A percentile compares a stretch with the other conserved stretches of the same genome.
Conservation (phyloP, 2,113 vertebrate species). For the Laticauda laticaudata region DNA sequence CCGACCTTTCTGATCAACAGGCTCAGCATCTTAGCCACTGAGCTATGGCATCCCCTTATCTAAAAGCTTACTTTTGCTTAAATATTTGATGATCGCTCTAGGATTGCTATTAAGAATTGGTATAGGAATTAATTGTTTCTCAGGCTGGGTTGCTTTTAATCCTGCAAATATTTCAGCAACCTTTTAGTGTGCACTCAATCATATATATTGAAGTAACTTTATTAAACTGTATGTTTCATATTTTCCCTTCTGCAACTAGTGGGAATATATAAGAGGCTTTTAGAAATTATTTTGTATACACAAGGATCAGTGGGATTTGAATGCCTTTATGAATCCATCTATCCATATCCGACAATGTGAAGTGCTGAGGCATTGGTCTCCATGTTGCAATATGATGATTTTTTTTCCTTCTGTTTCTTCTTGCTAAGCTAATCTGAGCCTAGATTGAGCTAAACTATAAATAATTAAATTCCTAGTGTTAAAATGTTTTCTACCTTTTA, state of each 20-base stretch:
- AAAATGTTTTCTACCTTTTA: not conserved
- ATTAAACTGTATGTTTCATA: not conserved
- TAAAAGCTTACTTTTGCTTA: not conserved
- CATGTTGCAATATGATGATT: not conserved
- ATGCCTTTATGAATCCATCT: not conserved
- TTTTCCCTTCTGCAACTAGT: not conserved
- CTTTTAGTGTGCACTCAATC: not conserved
- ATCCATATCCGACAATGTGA: not conserved
- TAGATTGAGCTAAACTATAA: not conserved
- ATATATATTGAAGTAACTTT: not conserved
- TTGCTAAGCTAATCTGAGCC: not conserved
- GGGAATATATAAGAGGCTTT: not conserved
- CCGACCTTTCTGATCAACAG: too few relatives aligned
- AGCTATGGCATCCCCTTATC: not conserved
- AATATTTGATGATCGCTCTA: not conserved
- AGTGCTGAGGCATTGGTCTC: not conserved
- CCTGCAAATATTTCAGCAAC: not conserved
- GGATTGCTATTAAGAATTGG: not conserved
- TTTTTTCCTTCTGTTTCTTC: not conserved
- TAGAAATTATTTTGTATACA: not conserved
- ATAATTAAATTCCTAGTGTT: not conserved
- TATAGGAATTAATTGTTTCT: not conserved
- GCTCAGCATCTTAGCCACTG: too few relatives aligned
- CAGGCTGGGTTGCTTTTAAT: not conserved
- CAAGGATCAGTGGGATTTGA: not conserved